Evolutionary conservation across 2,888 invertebrate genomes (phyloP).

Genomic region (Limnephilus auricula): DNA sequence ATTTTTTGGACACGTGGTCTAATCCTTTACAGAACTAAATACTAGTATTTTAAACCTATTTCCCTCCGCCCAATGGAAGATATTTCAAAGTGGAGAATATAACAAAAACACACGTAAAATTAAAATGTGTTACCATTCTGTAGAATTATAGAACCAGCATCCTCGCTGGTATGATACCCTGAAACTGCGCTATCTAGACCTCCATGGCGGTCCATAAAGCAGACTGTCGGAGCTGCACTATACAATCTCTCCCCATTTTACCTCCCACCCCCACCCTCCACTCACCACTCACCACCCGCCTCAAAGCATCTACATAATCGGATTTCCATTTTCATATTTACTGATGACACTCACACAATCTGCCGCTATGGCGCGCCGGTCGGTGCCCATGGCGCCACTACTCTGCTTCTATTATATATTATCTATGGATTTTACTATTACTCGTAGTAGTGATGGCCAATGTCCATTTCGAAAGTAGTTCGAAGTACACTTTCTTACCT

Average conservation of each 20-base stretch:
- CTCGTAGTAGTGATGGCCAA: no score
- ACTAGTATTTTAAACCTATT: no score
- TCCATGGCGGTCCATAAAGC: background rate
- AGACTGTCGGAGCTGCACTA: background rate
- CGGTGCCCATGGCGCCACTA: background rate
- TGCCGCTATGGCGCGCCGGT: background rate
- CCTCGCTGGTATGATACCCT: background rate
- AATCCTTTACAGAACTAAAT: no score
- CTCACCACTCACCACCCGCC: background rate
- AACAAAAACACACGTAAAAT: background rate
- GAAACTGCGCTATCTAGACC: background rate
- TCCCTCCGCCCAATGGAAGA: no score
- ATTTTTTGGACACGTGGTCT: no score
- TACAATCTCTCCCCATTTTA: background rate
- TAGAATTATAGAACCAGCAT: background rate
- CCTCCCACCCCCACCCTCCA: background rate
- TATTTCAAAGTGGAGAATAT: no score
- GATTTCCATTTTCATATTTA: slow-evolving; percentile 10
- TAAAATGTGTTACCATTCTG: background rate
- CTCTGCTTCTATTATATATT: no score
- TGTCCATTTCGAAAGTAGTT: no score
- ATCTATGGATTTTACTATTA: no score
- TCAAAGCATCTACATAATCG: slow-evolving; percentile 6
- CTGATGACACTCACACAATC: background rate
- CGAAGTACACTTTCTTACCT: no score